Percentiles rank a stretch among this genome's conserved stretches.
phyloP scores from a whole-genome alignment of 2,797 vertebrate species.

The Urosaurus nigricauda region DNA sequence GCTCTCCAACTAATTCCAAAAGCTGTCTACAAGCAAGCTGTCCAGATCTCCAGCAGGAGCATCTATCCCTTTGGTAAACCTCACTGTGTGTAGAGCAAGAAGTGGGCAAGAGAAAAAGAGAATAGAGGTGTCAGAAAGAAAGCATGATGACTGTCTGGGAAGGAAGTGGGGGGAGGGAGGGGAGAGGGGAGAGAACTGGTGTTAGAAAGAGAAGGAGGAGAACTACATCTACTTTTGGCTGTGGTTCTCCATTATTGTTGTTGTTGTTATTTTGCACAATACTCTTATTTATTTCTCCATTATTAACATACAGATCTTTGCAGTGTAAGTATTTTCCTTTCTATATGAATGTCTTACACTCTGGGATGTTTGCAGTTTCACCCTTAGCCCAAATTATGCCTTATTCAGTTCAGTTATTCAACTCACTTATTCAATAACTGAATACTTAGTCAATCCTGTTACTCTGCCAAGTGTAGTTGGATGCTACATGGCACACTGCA shows the following conservation, averaged over 20 bases:
- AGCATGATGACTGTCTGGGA: too few relatives aligned
- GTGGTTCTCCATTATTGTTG: too few relatives aligned
- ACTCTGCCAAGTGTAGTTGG: constrained; percentile 5
- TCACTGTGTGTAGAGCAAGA: not conserved
- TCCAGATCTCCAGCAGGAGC: not conserved
- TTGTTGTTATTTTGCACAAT: too few relatives aligned
- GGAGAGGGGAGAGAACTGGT: not conserved
- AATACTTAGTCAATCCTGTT: not conserved
- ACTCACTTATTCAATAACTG: not conserved
- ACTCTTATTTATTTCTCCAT: too few relatives aligned
- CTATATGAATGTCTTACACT: not conserved
- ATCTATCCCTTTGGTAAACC: not conserved
- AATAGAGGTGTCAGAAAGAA: too few relatives aligned
- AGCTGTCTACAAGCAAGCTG: not conserved
- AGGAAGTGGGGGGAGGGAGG: not conserved
- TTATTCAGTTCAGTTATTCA: not conserved
- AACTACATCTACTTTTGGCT: not conserved
- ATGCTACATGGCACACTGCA: not conserved
- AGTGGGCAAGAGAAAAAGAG: not conserved
- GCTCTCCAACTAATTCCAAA: not conserved
- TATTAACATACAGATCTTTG: not conserved
- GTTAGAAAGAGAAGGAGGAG: not conserved
- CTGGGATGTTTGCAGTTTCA: not conserved
- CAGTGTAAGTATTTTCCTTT: not conserved
- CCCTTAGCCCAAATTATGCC: not conserved